Conservation (phyloP, 2,113 vertebrate genomes). For the Festucalex cinctus region DNA sequence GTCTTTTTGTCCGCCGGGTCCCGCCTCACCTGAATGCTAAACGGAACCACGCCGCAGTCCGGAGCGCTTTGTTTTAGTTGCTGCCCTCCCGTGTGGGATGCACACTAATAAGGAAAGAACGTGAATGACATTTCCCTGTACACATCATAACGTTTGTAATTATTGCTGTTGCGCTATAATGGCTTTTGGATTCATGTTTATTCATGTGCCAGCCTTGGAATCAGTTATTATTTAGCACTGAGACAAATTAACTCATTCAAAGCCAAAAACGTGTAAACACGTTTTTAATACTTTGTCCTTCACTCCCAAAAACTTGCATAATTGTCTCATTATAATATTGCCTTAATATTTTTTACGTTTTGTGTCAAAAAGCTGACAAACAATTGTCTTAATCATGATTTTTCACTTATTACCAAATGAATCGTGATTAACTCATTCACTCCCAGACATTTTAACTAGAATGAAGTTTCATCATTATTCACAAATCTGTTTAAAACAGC, state of each 20-base stretch:
- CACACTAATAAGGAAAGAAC: background rate
- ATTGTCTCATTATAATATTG: too few species aligned
- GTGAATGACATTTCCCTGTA: background rate
- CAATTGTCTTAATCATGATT: too few species aligned
- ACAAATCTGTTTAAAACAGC: too few species aligned
- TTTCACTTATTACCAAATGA: too few species aligned
- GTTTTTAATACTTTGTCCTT: too few species aligned
- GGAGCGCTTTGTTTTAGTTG: background rate
- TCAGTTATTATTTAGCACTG: background rate
- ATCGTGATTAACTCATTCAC: too few species aligned
- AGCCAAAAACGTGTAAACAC: too few species aligned
- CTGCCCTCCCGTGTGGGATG: background rate
- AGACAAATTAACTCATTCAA: background rate
- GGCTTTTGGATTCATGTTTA: background rate
- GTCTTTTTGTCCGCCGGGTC: background rate
- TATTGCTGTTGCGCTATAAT: background rate
- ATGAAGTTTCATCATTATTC: too few species aligned
- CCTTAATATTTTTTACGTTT: too few species aligned
- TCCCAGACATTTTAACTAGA: too few species aligned
- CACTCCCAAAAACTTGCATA: too few species aligned
- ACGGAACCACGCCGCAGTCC: background rate
- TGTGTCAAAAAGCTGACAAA: too few species aligned
- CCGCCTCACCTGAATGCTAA: constrained; percentile 12
- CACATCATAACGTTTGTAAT: background rate
- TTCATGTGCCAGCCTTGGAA: background rate